Base-by-base conservation (phyloP, 2,113 vertebrate species). In the Gopherus evgoodei region DNA sequence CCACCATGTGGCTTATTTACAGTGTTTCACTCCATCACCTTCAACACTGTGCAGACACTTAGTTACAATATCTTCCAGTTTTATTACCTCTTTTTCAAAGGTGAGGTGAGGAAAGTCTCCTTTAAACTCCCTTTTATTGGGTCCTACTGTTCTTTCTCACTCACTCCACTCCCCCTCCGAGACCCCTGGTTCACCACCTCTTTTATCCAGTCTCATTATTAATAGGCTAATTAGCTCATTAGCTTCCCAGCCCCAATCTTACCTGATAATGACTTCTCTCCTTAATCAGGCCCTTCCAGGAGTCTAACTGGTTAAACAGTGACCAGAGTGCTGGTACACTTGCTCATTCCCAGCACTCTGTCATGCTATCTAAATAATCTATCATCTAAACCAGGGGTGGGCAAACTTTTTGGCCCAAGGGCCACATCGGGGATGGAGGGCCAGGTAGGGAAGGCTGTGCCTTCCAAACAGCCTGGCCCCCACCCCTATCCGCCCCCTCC, bases 331-430 rank as follows among this genome's bases (percentile, higher is more conserved):
- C 27, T 62, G 57, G 57, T 14, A 31, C 57, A 62, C 29, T 35
- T 65, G 62, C 62, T 65, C 13, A 65, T 65, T 65, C 62, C 16
- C 6, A 35, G 31, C 31, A 17, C 31, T 31, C 29, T 35, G 62
- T 65, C 5, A 35, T 29, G 29, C 62, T 31, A 65, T 65, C 89
- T 88, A 91, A 96, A 90, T 93, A 96, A 91, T 87, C 94, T 96
- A 90, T 89, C 75, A 97, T 90, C 95, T 85, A 75, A 95, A 91
- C 72, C 50, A 50, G 50, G 50, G 50, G 50, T 50, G 50, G 50
- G 50, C 50, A 50, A 50, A 14, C 50, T 50, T 50, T 50, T 50
- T 14, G 13, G 50, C 13, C 50, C 50, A 14, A 50, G 50, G 50
- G 50, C 50, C 50, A 50, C 50, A 50, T 50, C 50, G 50, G 50